Base-by-base conservation (phyloP, 2,113 vertebrate species). In the Cavia aperea region DNA sequence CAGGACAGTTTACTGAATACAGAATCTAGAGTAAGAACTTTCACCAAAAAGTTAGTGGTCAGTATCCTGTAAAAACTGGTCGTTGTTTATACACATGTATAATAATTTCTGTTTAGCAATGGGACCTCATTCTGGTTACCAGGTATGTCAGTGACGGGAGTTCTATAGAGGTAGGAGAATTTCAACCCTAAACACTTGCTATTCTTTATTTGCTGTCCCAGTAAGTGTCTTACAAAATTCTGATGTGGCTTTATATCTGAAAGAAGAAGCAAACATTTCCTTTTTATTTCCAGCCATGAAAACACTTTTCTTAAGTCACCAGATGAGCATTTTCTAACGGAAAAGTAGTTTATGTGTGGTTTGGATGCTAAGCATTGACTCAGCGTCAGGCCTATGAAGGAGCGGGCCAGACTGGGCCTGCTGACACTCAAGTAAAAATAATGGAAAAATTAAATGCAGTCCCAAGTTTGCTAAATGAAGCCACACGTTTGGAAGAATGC, bases 281-380 rank as follows among this genome's bases (percentile, higher is more conserved):
- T 43, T 54, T 15, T 33, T 62, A 63, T 90, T 92, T 84, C 46
- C 75, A 89, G 43, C 15, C 66, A 88, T 78, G 82, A 91, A 95
- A 92, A 51, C 19, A 85, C 51, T 88, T 95, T 91, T 93, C 95
- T 96, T 94, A 94, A 88, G 85, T 93, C 72, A 94, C 54, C 65
- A 90, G 13, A 95, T 56, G 85, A 96, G 36, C 21, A 91, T 75
- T 97, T 97, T 88, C 89, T 84, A 39, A 24, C 70, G 73, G 81
- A 90, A 95, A 96, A 95, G n/a, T 46, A 66, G 18, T 81, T 88
- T 54, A 54, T 83, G 14, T 63, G 62, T 19, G 91, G 46, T 94
- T 96, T 97, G 95, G 94, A 92, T 65, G n/a, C 26, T 62, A 86
- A 68, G 4, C 70, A 87, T 65, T 89, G 65, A 92, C 94, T 94